Evolutionary conservation across 2,888 invertebrate species (phyloP).

Genomic region (Conops quadrifasciatus): DNA sequence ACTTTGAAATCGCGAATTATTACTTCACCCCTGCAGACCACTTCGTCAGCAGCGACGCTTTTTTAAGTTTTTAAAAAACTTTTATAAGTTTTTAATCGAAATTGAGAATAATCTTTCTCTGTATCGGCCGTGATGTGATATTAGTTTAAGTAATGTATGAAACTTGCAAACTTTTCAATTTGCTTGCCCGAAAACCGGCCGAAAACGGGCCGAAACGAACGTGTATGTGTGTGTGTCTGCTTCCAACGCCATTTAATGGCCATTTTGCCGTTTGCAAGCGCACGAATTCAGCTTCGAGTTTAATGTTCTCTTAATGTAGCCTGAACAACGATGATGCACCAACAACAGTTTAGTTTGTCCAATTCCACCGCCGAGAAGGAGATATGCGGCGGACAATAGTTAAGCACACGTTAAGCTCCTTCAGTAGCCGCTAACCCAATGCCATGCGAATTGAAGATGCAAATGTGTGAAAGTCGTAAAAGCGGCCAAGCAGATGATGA

Average conservation of each 20-base stretch:
- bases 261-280: background rate
- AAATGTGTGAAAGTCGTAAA: constrained; percentile 35
- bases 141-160: constrained; percentile 4
- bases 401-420: constrained; percentile 28
- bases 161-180: constrained; percentile 4
- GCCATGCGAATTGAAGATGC: constrained; percentile 28
- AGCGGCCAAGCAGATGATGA: background rate
- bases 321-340: constrained; percentile 4
- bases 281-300: constrained; percentile 12
- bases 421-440: constrained; percentile 30
- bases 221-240: background rate
- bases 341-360: constrained; percentile 10
- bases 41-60: too few species aligned
- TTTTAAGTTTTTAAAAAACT: too few species aligned
- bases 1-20: too few species aligned
- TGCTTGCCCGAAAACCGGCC: background rate
- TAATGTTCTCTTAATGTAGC: constrained; percentile 24
- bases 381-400: constrained; percentile 20
- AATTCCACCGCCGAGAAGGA: background rate
- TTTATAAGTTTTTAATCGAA: background rate
- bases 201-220: background rate
- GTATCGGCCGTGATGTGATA: constrained; percentile 11
- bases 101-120: background rate
- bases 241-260: constrained; percentile 6
- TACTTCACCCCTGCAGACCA: too few species aligned